Evolutionary conservation across 1,140 invertebrate species (phyloP).

Genomic region (Homalodisca vitripennis): DNA sequence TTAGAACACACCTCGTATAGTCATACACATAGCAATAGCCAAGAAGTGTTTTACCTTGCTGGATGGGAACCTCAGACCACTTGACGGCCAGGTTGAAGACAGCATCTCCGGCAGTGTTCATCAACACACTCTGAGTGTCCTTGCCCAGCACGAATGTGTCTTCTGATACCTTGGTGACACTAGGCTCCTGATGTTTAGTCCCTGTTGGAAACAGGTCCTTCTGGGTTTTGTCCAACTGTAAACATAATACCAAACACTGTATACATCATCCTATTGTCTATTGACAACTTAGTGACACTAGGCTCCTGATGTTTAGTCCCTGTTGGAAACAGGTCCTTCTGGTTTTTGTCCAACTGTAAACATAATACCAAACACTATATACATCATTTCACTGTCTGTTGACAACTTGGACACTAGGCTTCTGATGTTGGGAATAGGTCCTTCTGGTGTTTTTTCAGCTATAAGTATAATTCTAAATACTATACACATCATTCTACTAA

Average conservation of each 20-base stretch:
- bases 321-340: no score
- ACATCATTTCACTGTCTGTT: not conserved
- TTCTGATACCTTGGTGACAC: slow-evolving; percentile 71
- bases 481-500: no score
- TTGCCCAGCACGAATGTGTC: slow-evolving; percentile 73
- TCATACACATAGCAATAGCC: not conserved
- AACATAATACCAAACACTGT: not conserved
- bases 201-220: slow-evolving; percentile 86
- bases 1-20: no score
- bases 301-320: no score
- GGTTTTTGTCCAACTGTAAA: no score
- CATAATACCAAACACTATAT: no score
- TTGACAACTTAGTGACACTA: no score
- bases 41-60: slow-evolving; percentile 60
- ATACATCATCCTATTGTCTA: no score
- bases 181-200: slow-evolving; percentile 80
- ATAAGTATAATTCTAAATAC: no score
- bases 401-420: slow-evolving; percentile 12
- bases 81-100: slow-evolving; percentile 68
- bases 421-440: slow-evolving; percentile 14
- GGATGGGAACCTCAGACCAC: slow-evolving; percentile 79
- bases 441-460: slow-evolving; percentile 15
- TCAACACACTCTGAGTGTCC: slow-evolving; percentile 81
- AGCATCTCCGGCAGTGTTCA: slow-evolving; percentile 70
- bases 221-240: slow-evolving; percentile 41